phyloP scores from a whole-genome alignment of 2,113 vertebrate genomes.

The Micronisus gabar region DNA sequence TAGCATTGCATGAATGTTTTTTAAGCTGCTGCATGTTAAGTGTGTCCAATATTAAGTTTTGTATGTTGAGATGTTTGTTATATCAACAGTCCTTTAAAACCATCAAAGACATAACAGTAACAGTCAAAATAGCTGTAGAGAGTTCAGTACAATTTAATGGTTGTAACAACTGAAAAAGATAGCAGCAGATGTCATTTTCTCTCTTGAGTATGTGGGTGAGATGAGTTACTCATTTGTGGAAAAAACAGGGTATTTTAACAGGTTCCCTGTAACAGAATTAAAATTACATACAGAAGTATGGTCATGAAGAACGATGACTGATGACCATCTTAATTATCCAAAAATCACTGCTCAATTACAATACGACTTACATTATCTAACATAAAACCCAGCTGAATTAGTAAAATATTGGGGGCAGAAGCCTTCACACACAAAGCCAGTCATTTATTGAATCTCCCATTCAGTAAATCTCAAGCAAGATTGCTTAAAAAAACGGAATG shows the following conservation, averaged over 20 bases:
- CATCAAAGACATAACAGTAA: not conserved
- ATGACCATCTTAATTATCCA: not conserved
- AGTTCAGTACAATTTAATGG: not conserved
- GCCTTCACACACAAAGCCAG: not conserved
- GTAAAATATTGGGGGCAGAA: not conserved
- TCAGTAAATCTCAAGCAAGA: not conserved
- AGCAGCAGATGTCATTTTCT: not conserved
- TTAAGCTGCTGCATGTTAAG: slow-evolving; percentile 26
- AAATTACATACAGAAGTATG: not conserved
- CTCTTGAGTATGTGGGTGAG: not conserved
- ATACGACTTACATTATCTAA: not conserved
- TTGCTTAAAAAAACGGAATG: not conserved
- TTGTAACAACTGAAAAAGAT: not conserved
- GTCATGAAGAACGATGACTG: not conserved
- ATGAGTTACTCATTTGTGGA: not conserved
- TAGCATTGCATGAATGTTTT: slow-evolving; percentile 5
- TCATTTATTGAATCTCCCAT: not conserved
- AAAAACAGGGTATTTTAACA: not conserved
- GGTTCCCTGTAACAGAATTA: not conserved
- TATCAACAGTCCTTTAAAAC: not conserved
- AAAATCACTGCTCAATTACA: slow-evolving; percentile 17
- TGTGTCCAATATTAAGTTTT: not conserved
- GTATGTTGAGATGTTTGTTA: slow-evolving; percentile 5
- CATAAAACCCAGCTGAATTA: not conserved
- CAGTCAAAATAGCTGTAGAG: not conserved